A percentile compares a stretch with the other conserved stretches of the same genome.
These are phyloP conservation scores for Druon quercuslanigerum DNA, from an alignment of 1,140 invertebrate genomes.

Conservation along the genomic window DNA sequence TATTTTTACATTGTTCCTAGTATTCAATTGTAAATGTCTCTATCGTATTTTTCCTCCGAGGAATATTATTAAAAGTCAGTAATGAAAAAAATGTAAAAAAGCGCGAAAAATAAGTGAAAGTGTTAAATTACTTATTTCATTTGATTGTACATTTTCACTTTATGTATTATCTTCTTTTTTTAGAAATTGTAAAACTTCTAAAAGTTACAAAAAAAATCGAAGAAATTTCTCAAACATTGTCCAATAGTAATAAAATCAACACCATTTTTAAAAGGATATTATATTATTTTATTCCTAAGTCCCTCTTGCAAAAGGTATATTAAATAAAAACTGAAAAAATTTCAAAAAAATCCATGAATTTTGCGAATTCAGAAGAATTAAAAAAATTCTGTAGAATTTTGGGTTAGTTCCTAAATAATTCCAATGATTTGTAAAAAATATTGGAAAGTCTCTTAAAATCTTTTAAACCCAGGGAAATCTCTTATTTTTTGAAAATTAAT, in stretches of 20 bases:
- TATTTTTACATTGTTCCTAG: constrained; percentile 72
- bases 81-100: background rate
- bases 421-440: too few relatives aligned
- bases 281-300: constrained; percentile 24
- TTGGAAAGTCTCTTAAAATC: too few relatives aligned
- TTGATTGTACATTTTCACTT: constrained; percentile 43
- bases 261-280: constrained; percentile 13
- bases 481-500: too few relatives aligned
- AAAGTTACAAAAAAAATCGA: background rate
- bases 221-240: background rate
- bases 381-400: too few relatives aligned
- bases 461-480: too few relatives aligned
- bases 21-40: constrained; percentile 51
- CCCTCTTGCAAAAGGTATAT: constrained; percentile 33
- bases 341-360: too few relatives aligned
- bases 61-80: constrained; percentile 19
- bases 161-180: background rate
- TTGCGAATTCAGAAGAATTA: too few relatives aligned
- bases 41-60: constrained; percentile 38
- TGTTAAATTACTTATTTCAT: constrained; percentile 32
- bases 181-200: background rate
- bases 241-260: background rate
- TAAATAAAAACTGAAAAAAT: too few relatives aligned
- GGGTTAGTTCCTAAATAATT: too few relatives aligned
- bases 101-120: constrained; percentile 23